Base-by-base conservation (phyloP, 2,113 vertebrate genomes). In the Origma solitaria region DNA sequence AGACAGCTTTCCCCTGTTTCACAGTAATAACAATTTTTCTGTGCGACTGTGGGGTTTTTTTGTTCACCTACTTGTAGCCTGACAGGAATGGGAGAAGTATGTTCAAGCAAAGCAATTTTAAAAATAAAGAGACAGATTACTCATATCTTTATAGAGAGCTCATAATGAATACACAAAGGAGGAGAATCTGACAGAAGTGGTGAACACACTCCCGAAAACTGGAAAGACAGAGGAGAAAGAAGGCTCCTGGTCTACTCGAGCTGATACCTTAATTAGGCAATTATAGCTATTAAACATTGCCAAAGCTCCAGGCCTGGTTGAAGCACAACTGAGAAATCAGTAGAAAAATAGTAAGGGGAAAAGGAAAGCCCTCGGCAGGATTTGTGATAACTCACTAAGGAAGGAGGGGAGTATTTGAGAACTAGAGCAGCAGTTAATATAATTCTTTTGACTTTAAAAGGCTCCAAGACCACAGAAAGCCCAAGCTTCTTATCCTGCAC, bases 201-300 rank as follows among this genome's bases (percentile, higher is more conserved):
- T 2, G 2, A 81, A 23, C 35, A 31, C 12, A 2, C 18, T 54
- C 44, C 61, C 42, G 58, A 45, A 94, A 90, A 80, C 45, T 71
- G 44, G 79, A 56, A 91, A 82, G 24, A 61, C 13, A 33, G 37
- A 31, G 11, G 42, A 68, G 54, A 72, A 56, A 45, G 61, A 40
- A 79, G 25, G 50, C 38, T 66, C 65, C 65, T 66, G 80, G 51
- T 93, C 81, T 89, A 49, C 45, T n/a, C 44, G 56, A 83, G 61
- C 88, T 65, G 75, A 95, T 90, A 83, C 77, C 73, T 93, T 97
- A 96, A 96, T 96, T 95, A 97, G 91, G 82, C 79, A 95, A 95
- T 97, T 97, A 86, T 60, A 93, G 45, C 88, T 88, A 90, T 80
- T 91, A 96, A 95, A 77, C 64, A 73, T 15, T 64, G 54, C 90